Base-by-base conservation (phyloP, 2,113 vertebrate species). In the Myanophis thanlyinensis region DNA sequence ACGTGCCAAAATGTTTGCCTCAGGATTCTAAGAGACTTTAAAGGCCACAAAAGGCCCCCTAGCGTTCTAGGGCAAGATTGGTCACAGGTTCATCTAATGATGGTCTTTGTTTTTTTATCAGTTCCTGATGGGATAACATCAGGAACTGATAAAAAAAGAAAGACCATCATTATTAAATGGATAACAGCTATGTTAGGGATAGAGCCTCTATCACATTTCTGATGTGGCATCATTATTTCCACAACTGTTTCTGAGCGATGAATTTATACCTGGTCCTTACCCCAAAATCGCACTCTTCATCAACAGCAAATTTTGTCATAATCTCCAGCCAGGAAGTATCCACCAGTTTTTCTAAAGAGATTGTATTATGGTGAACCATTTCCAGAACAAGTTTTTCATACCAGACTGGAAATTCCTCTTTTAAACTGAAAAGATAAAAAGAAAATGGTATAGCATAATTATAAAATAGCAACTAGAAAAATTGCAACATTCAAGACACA, bases 331-430 rank as follows among this genome's bases (percentile, higher is more conserved):
- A 99, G 84, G 98, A 98, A 95, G 98, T 97, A 95, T 99, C 99
- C 52, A 99, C 99, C 94, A 99, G 92, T 95, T 99, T 99, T 95
- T 99, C 99, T 94, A 99, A 97, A 84, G 99, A 99, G n/a, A 99
- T 98, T 0, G 99, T 99, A 97, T 99, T 99, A 97, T 99, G 99
- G 94, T 99, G 99, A 88, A 99, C 98, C 96, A 99, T 99, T 97
- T 99, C 98, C 95, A 99, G 96, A 80, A 99, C 98, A 4, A 98
- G 98, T 93, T 99, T 99, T 97, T 99, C 99, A 97, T 99, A 99
- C 99, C 99, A 99, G 90, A 96, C 94, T 20, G 98, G 98, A 96
- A 99, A 99, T 95, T 99, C 99, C 95, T 99, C 99, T 96, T 99
- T 98, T 94, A 99, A 98, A 94, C 99, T 99, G 92, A 95, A 62